Evolutionary conservation across 1,140 invertebrate species (phyloP), one percentile per base, ranked within the genome.

Genomic region (Drosophila novamexicana): DNA sequence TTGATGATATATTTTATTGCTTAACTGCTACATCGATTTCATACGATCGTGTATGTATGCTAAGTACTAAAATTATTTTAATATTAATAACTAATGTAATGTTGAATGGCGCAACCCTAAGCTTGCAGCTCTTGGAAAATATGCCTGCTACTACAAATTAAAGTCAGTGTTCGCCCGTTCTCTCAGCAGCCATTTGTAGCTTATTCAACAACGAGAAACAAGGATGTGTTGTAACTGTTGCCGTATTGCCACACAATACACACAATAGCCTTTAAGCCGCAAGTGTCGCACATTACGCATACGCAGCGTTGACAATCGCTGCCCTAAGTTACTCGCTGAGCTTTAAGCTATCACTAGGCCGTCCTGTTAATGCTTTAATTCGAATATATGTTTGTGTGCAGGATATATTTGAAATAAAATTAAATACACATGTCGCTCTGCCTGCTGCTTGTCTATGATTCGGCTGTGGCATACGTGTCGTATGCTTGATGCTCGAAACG

Each of bases 331-430:
- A 42, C 14, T n/a, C 16, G 10, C 44, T 32, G 53, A 9, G 52
- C 53, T 72, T 72, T 42, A 66, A 66, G 45, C 36, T 52, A 14
- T 22, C 57, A 34, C 18, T 57, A 36, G 53, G 54, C 53, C 53
- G 52, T 39, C 16, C 18, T 45, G 50, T 58, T 58, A 34, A 76
- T 83, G 58, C 75, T 79, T 82, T 68, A 82, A 83, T 62, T 82
- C 57, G 44, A 45, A 47, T 50, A 53, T 53, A n/a, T 32, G 16
- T 18, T 34, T 56, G 34, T 29, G 9, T 57, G 39, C 16, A 16
- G 63, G 67, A 42, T 79, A 39, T 39, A 50, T 77, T 39, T 67
- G 36, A 52, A 71, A 70, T 70, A 73, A 62, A 74, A 74, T 74
- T 74, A 68, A 70, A 75, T 70, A 75, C 67, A 70, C 70, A 37